Conservation (phyloP, 2,888 invertebrate genomes). For the Cryptocheilus praepositus region DNA sequence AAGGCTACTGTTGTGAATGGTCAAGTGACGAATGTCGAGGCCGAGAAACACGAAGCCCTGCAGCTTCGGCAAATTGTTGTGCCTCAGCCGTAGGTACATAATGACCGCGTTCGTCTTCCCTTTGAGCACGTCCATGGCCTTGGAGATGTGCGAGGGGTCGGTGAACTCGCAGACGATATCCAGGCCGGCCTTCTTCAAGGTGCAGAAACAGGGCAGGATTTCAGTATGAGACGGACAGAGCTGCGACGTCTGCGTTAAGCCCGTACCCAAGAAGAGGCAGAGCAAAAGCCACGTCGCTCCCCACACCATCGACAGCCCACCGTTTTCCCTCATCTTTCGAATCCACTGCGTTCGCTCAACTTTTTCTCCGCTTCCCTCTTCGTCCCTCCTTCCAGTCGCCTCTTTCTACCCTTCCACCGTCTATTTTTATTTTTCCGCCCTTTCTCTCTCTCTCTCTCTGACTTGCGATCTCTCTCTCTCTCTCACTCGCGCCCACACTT, state of each 20-base stretch:
- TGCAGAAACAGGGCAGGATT: conserved; percentile 88
- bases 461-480: neutral
- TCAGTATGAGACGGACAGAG: conserved; percentile 81
- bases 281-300: conserved; percentile 33
- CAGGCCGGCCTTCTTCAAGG: conserved; percentile 90
- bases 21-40: conserved; percentile 90
- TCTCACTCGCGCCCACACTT: too few relatives aligned
- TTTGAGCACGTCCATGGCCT: conserved; percentile 89
- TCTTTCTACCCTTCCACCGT: neutral
- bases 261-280: conserved; percentile 33
- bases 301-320: conserved; percentile 28
- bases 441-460: neutral
- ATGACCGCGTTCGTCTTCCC: conserved; percentile 86
- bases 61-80: conserved; percentile 89
- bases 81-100: conserved; percentile 90
- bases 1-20: conserved; percentile 91
- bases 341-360: conserved; percentile 21
- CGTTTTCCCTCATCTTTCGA: conserved; percentile 43
- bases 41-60: conserved; percentile 92
- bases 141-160: conserved; percentile 85
- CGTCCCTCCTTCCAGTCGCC: neutral
- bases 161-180: conserved; percentile 93
- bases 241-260: conserved; percentile 41
- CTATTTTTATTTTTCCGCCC: neutral
- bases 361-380: conserved; percentile 14